phyloP scores from a whole-genome alignment of 2,113 vertebrate genomes.

The Glaucomys volans region DNA sequence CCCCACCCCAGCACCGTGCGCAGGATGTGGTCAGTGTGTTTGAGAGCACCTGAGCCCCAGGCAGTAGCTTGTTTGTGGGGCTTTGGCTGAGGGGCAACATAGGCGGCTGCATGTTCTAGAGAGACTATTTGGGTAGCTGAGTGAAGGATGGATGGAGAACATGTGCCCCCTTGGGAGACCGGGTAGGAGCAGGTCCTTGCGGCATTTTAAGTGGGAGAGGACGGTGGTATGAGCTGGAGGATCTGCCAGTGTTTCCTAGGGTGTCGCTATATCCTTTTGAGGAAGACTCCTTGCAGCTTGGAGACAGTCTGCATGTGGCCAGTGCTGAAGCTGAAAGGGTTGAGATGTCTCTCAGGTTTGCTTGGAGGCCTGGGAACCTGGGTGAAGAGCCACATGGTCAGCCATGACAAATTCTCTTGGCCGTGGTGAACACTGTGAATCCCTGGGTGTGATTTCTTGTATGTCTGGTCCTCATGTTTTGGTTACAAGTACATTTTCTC shows the following conservation, averaged over 20 bases:
- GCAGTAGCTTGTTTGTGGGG: too few species aligned
- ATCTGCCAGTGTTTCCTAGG: neutral
- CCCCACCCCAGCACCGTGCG: accelerated
- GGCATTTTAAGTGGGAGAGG: neutral
- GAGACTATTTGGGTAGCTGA: neutral
- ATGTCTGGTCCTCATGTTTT: neutral
- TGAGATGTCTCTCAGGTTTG: neutral
- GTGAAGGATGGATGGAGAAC: neutral
- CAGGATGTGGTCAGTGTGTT: neutral
- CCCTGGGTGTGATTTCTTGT: neutral
- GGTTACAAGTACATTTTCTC: neutral
- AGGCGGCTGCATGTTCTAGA: neutral
- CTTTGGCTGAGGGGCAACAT: neutral
- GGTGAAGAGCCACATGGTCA: neutral
- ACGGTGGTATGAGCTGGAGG: too few species aligned
- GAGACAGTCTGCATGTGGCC: neutral
- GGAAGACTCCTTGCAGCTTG: neutral
- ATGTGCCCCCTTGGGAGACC: neutral
- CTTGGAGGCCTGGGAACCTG: neutral
- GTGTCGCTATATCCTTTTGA: neutral
- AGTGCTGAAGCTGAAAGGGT: neutral
- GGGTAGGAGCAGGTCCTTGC: neutral
- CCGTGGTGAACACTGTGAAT: neutral
- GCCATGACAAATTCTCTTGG: neutral
- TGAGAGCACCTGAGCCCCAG: neutral